A percentile compares a stretch with the other conserved stretches of the same genome.
phyloP scores from a whole-genome alignment of 2,113 vertebrate species.

The Tenrec ecaudatus region DNA sequence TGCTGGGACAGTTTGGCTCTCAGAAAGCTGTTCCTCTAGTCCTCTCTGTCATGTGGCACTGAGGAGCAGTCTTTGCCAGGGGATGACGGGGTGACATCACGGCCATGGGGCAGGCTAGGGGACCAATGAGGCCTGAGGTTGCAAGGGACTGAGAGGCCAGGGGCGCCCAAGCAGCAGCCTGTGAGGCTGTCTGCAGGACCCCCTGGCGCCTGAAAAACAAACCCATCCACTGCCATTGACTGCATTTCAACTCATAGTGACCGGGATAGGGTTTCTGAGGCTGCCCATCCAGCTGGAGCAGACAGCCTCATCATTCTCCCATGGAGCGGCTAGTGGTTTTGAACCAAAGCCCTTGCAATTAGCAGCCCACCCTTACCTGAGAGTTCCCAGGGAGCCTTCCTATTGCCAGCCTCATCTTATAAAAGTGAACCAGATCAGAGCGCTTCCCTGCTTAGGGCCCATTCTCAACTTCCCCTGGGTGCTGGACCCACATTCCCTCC shows the following conservation, averaged over 20 bases:
- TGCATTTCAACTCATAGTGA: no score
- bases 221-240: no score
- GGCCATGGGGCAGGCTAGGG: accelerated
- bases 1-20: not conserved
- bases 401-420: not conserved
- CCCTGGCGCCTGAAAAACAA: no score
- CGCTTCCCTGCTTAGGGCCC: not conserved
- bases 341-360: no score
- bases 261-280: no score
- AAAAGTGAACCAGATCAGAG: not conserved
- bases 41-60: not conserved
- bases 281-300: no score
- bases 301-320: no score
- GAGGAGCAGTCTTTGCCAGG: not conserved
- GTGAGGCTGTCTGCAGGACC: not conserved
- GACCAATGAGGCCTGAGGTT: not conserved
- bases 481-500: no score
- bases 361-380: no score
- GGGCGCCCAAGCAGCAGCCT: not conserved
- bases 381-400: no score
- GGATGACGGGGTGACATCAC: not conserved
- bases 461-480: no score
- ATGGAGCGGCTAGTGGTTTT: no score
- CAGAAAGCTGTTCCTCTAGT: not conserved
- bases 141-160: not conserved